phyloP scores from a whole-genome alignment of 2,888 invertebrate genomes.

The Melinaea menophilus region DNA sequence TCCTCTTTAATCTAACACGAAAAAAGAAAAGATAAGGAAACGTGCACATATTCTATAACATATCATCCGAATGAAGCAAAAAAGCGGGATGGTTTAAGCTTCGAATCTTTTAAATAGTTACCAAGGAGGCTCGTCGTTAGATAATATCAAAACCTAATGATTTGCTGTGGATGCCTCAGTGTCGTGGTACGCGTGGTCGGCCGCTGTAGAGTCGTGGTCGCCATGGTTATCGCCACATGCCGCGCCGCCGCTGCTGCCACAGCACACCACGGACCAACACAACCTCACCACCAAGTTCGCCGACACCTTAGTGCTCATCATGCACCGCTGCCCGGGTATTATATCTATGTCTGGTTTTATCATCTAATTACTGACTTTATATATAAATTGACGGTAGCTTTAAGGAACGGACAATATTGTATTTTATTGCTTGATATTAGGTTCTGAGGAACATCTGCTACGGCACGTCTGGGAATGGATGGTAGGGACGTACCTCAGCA shows the following conservation, averaged over 20 bases:
- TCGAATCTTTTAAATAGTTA: too few relatives aligned
- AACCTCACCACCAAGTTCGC: conserved; percentile 49
- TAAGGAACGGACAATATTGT: background rate
- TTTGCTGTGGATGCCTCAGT: conserved; percentile 38
- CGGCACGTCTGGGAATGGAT: conserved; percentile 55
- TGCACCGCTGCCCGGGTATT: conserved; percentile 55
- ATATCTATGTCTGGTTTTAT: background rate
- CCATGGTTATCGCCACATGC: conserved; percentile 53
- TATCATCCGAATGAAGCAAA: too few relatives aligned
- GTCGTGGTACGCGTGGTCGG: conserved; percentile 49
- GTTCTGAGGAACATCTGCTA: conserved; percentile 45
- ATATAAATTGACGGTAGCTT: background rate
- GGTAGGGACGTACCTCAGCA: conserved; percentile 36
- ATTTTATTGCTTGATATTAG: conserved; percentile 30
- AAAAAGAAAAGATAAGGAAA: too few relatives aligned
- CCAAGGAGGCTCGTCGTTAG: too few relatives aligned
- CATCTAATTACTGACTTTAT: background rate
- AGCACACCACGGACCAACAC: conserved; percentile 29
- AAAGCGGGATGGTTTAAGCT: too few relatives aligned
- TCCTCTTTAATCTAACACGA: too few relatives aligned
- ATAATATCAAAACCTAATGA: too few relatives aligned
- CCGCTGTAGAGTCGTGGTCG: conserved; percentile 50
- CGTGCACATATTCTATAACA: too few relatives aligned
- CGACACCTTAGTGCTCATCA: conserved; percentile 42
- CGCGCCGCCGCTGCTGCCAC: conserved; percentile 42